Percentiles rank a stretch among this genome's conserved stretches.
Conservation (phyloP, 2,113 vertebrate species). For the Pagrus major region DNA sequence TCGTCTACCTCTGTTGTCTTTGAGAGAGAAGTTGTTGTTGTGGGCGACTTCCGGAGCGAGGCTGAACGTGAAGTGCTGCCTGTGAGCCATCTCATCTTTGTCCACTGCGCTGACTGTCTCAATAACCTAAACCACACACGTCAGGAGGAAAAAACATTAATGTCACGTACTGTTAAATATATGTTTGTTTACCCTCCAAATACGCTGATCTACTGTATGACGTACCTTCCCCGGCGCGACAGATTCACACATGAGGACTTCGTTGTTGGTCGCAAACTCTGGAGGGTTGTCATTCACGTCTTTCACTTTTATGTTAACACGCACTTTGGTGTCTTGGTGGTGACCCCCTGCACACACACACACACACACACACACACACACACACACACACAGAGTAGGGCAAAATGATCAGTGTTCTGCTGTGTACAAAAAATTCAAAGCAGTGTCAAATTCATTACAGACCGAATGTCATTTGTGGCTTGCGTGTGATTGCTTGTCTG, state of each 20-base stretch:
- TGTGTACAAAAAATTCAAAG: not conserved
- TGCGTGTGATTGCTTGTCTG: not conserved
- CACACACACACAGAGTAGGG: constrained; percentile 8
- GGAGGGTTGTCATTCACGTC: constrained; percentile 95
- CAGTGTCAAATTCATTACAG: constrained; percentile 34
- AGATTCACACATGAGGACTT: constrained; percentile 94
- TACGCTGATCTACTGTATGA: not conserved
- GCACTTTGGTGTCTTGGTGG: constrained; percentile 94
- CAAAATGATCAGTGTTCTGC: constrained; percentile 8
- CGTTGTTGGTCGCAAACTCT: constrained; percentile 91
- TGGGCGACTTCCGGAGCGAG: constrained; percentile 92
- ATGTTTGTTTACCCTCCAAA: not conserved
- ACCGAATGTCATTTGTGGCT: constrained; percentile 13
- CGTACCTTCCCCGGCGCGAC: constrained; percentile 90
- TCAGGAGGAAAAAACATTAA: not conserved
- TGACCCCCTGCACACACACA: constrained; percentile 86
- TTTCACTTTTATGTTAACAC: constrained; percentile 92
- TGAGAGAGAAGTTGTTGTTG: constrained; percentile 97
- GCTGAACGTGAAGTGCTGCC: constrained; percentile 93
- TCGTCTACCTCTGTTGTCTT: constrained; percentile 93
- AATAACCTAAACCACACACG: constrained; percentile 74
- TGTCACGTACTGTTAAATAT: not conserved
- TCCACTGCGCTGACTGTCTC: constrained; percentile 94
- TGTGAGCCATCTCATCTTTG: constrained; percentile 93
- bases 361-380: constrained; percentile 23